Conservation (phyloP, 2,888 invertebrate species). For the Calliopum simillimum region DNA sequence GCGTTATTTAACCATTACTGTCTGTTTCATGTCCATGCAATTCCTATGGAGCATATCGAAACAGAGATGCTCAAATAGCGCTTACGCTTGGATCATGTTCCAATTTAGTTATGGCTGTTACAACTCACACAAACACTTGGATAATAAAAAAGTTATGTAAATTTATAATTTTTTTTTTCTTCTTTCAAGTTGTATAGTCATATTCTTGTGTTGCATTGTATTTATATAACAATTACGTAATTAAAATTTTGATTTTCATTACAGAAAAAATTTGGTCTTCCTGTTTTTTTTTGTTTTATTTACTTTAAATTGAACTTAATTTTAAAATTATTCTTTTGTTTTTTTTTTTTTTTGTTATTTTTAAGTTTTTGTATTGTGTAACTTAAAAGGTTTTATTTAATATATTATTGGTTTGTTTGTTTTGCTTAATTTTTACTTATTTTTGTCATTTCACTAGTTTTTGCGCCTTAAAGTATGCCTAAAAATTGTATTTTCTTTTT, state of each 20-base stretch:
- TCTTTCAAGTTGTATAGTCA: constrained; percentile 19
- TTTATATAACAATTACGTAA: constrained; percentile 22
- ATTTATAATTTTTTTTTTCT: constrained; percentile 21
- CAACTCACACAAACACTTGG: too few relatives aligned
- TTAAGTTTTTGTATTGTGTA: constrained; percentile 3
- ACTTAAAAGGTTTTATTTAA: constrained; percentile 2
- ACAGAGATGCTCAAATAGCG: too few relatives aligned
- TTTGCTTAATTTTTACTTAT: constrained; percentile 37
- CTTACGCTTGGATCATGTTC: too few relatives aligned
- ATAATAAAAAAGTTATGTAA: too few relatives aligned
- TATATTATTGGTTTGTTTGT: constrained; percentile 33
- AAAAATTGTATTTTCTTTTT: constrained; percentile 29
- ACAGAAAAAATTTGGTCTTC: constrained; percentile 32
- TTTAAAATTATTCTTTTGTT: neutral
- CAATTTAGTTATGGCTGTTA: neutral
- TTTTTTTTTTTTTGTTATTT: neutral
- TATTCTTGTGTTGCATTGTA: constrained; percentile 19
- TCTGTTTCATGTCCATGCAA: too few relatives aligned
- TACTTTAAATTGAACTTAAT: constrained; percentile 22
- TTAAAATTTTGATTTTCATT: constrained; percentile 34
- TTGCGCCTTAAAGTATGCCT: constrained; percentile 35
- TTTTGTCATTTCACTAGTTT: constrained; percentile 28
- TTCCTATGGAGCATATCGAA: too few relatives aligned
- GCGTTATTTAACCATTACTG: too few relatives aligned
- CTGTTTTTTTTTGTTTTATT: constrained; percentile 1